Evolutionary conservation across 2,797 vertebrate genomes (phyloP), one percentile per base, ranked within the genome.

Genomic region (Austrolebias charrua): DNA sequence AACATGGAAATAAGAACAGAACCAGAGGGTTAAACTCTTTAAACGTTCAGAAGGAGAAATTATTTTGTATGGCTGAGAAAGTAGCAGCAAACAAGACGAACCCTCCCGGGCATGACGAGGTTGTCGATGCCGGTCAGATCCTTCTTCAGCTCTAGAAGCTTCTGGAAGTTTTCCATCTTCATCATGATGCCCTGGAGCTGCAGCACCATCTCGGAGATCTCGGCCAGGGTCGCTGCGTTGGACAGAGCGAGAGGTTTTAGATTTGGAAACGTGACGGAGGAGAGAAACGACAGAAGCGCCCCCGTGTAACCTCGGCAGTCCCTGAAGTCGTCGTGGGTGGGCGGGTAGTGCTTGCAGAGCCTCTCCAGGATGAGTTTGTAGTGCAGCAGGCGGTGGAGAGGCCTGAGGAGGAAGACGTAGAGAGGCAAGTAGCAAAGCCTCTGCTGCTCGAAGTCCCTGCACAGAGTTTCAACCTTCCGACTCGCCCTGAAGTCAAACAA

Each of bases 131-230:
- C 94, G 0, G 94, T 94, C 88, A 99, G 87, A 73, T 98, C 98
- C 77, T 98, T 98, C 90, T 93, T 96, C 76, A 99, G 93, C 83
- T 99, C 97, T 2, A 97, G 92, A 6, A 99, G 93, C 80, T 98
- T 98, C 91, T 98, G 97, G 88, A 96, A 96, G 80, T 99, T 98
- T 90, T 98, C 98, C 92, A 96, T 98, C 92, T 98, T 97, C 90
- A 98, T 95, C 96, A 98, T 97, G 55, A 90, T 91, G 44, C 95
- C 92, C 0, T 97, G 95, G 47, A 98, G 93, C 80, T 96, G 95
- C 28, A 94, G 92, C 69, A 94, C 95, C 93, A 97, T 91, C 87
- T 99, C 97, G 0, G 96, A 94, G 81, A 98, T 93, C 78, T 97
- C 96, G 0, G 95, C 96, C 85, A 99, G 82, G 18, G 95, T 95